Base-by-base conservation (phyloP, 2,113 vertebrate species). In the Empidonax alnorum region DNA sequence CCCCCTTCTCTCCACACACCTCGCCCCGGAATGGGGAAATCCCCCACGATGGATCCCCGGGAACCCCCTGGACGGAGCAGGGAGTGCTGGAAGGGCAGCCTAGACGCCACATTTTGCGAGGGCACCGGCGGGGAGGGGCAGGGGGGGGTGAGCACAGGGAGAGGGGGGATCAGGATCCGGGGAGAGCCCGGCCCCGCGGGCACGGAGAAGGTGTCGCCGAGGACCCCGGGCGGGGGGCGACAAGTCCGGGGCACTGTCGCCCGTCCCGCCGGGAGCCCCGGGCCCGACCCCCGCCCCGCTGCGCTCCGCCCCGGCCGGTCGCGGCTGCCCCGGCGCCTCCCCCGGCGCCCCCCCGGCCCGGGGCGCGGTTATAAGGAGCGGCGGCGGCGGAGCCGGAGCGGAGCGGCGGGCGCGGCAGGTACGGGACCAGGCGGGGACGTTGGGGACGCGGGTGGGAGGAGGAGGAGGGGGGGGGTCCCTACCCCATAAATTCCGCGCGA, bases 291-390 rank as follows among this genome's bases (percentile, higher is more conserved):
- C 39, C 59, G 63, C 33, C 53, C 66, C 63, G 42, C 47, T 42
- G 31, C 55, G 66, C 80, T 71, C 79, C 52, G 35, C 66, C 66
- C 50, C 91, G 74, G 62, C 85, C 59, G 53, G 8, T 20, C 33
- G 46, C 77, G 17, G 58, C 63, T 33, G 62, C 49, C 68, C 42
- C 79, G 72, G 72, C 87, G 3, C 87, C 71, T 75, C 81, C 81
- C 80, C 81, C 88, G 53, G n/a, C 47, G 12, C 52, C 58, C 77
- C 69, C 77, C 80, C 86, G 63, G 55, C 61, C 78, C 78, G 52
- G 65, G 76, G 83, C 76, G 83, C 69, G 77, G 90, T 20, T 91
- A 87, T 62, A 85, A 91, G 89, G 82, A 85, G 82, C 89, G 82
- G 82, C 89, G 46, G 82, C 30, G 86, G 76, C 41, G 53, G 84